phyloP scores from a whole-genome alignment of 2,113 vertebrate species.

The Lepisosteus osseus region DNA sequence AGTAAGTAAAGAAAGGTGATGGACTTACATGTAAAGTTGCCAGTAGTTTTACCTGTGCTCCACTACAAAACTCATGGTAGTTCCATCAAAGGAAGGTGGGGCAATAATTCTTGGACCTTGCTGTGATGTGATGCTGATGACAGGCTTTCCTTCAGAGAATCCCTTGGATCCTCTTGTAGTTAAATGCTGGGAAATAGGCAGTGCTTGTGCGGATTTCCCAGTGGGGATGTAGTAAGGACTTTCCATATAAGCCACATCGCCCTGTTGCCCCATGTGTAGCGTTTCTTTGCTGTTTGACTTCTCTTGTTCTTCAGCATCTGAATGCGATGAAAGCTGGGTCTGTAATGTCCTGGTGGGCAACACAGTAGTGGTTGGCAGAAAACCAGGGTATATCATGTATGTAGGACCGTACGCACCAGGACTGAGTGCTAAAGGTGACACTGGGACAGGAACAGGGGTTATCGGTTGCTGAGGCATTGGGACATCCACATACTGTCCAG shows the following conservation, averaged over 20 bases:
- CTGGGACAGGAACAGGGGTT: constrained; percentile 64
- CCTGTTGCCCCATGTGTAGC: constrained; percentile 30
- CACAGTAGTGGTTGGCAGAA: constrained; percentile 68
- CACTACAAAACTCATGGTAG: constrained; percentile 96
- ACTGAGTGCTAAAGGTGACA: constrained; percentile 77
- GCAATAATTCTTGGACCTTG: constrained; percentile 85
- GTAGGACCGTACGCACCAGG: constrained; percentile 76
- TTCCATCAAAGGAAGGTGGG: constrained; percentile 90
- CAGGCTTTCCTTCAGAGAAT: constrained; percentile 60
- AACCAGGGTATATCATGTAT: constrained; percentile 91
- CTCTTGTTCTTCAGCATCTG: constrained; percentile 36
- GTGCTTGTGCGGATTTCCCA: constrained; percentile 46
- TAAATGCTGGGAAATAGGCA: constrained; percentile 32
- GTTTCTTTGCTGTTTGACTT: constrained; percentile 20
- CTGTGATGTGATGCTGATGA: constrained; percentile 87
- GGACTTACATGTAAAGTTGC: constrained; percentile 42
- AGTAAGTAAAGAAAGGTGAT: too few species aligned
- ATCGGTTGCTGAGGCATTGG: constrained; percentile 72
- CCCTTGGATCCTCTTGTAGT: constrained; percentile 41
- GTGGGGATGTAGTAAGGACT: constrained; percentile 83
- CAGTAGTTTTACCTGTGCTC: constrained; percentile 78
- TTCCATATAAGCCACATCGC: constrained; percentile 67
- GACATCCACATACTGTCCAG: constrained; percentile 90
- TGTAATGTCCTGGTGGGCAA: constrained; percentile 69
- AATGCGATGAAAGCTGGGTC: constrained; percentile 59